Conservation (phyloP, 1,140 invertebrate species). For the Teleopsis dalmanni region DNA sequence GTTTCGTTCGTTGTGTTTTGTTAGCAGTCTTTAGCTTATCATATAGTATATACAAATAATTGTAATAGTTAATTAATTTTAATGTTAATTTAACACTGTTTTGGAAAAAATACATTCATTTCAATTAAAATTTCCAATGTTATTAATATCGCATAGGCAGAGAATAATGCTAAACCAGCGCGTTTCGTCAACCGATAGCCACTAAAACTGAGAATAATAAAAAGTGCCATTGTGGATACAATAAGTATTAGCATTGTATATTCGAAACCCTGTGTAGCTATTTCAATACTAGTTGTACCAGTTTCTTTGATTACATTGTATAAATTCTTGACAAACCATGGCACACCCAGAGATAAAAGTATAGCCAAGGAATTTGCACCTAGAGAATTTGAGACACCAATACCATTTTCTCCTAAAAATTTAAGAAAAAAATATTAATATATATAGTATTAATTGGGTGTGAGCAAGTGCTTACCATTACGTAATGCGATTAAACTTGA, state of each 20-base stretch:
- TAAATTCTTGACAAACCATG: slow-evolving; percentile 72
- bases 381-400: slow-evolving; percentile 77
- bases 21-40: background rate
- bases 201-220: slow-evolving; percentile 48
- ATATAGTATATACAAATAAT: background rate
- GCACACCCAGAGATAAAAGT: slow-evolving; percentile 73
- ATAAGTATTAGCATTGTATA: slow-evolving; percentile 57
- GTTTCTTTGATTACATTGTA: slow-evolving; percentile 32
- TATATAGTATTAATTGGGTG: no score
- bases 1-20: no score
- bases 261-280: slow-evolving; percentile 47
- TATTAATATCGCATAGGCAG: slow-evolving; percentile 53
- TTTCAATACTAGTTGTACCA: slow-evolving; percentile 46
- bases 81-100: slow-evolving; percentile 16
- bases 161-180: slow-evolving; percentile 54
- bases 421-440: background rate
- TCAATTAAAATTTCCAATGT: slow-evolving; percentile 41
- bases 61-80: background rate
- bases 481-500: slow-evolving; percentile 73
- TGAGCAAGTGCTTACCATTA: slow-evolving; percentile 55
- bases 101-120: slow-evolving; percentile 42
- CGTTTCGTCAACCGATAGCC: slow-evolving; percentile 51
- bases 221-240: slow-evolving; percentile 52
- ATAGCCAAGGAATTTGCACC: slow-evolving; percentile 81
- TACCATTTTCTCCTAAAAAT: slow-evolving; percentile 65